Percentiles rank a stretch among this genome's conserved stretches.
These are phyloP conservation scores for Zhengitettix transpicula DNA, from an alignment of 2,888 invertebrate genomes.

Conservation along the genomic window DNA sequence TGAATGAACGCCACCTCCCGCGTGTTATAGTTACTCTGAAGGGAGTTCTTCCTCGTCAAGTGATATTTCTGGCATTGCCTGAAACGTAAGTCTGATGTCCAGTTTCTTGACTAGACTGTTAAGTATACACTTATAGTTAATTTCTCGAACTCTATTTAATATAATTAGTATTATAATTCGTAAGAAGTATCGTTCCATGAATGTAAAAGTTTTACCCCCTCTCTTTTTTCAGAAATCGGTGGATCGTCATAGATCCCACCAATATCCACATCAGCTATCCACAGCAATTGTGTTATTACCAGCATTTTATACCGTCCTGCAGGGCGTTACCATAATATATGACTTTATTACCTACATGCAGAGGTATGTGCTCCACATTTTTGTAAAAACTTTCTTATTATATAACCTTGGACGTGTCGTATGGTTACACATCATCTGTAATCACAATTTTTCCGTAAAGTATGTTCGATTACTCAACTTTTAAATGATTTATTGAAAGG, in stretches of 20 bases:
- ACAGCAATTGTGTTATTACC: background rate
- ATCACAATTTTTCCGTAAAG: too few species aligned
- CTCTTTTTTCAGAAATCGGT: constrained; percentile 1
- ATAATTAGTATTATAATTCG: too few species aligned
- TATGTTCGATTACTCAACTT: too few species aligned
- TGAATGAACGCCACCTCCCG: background rate
- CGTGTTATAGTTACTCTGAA: background rate
- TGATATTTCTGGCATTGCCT: background rate
- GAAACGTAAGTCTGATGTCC: background rate
- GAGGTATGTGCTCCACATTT: constrained; percentile 44
- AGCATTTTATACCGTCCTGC: constrained; percentile 45
- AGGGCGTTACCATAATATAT: constrained; percentile 89
- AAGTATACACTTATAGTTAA: too few species aligned
- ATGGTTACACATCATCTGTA: too few species aligned
- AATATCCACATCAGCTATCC: background rate
- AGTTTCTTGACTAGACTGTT: background rate
- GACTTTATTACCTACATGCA: constrained; percentile 81
- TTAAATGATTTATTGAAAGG: too few species aligned
- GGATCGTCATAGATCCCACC: constrained; percentile 9
- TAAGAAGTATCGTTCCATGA: background rate
- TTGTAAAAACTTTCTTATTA: too few species aligned
- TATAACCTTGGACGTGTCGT: too few species aligned
- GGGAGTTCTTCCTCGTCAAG: background rate
- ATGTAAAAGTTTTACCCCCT: background rate
- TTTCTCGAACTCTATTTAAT: too few species aligned